phyloP scores from a whole-genome alignment of 1,140 invertebrate genomes.

The Ostrea denselamellosa region DNA sequence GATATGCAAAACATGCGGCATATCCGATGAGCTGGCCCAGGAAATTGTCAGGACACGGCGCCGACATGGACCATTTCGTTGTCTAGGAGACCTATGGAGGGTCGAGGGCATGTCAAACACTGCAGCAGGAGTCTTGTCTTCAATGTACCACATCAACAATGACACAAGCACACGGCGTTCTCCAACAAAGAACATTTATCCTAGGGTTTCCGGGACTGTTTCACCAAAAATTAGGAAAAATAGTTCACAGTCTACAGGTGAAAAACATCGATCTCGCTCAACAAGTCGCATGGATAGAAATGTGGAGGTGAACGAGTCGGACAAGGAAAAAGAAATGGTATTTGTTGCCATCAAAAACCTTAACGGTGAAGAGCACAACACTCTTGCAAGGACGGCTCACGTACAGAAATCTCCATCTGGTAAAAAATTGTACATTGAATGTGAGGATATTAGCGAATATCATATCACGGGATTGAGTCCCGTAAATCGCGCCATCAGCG shows the following conservation, averaged over 20 bases:
- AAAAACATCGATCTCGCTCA: background rate
- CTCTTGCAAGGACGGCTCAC: background rate
- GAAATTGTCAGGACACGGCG: constrained; percentile 8
- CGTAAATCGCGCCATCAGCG: background rate
- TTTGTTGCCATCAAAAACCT: background rate
- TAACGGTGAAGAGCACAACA: background rate
- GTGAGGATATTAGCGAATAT: background rate
- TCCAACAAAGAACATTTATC: background rate
- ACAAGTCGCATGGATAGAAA: background rate
- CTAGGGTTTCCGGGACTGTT: background rate
- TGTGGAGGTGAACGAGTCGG: background rate
- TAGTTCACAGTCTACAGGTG: background rate
- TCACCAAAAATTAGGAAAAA: background rate
- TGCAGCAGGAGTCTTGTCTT: background rate
- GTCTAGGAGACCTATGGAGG: background rate
- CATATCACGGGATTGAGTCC: background rate
- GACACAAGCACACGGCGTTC: background rate
- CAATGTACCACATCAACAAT: background rate
- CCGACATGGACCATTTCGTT: background rate
- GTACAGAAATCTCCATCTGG: background rate
- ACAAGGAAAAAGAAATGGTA: background rate
- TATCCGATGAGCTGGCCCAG: background rate
- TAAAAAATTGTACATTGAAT: background rate
- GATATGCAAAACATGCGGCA: constrained; percentile 3
- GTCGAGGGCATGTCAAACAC: constrained; percentile 5